Percentiles rank a stretch among this genome's conserved stretches.
phyloP scores from a whole-genome alignment of 2,797 vertebrate species.

The Myiothlypis chrysogaster region DNA sequence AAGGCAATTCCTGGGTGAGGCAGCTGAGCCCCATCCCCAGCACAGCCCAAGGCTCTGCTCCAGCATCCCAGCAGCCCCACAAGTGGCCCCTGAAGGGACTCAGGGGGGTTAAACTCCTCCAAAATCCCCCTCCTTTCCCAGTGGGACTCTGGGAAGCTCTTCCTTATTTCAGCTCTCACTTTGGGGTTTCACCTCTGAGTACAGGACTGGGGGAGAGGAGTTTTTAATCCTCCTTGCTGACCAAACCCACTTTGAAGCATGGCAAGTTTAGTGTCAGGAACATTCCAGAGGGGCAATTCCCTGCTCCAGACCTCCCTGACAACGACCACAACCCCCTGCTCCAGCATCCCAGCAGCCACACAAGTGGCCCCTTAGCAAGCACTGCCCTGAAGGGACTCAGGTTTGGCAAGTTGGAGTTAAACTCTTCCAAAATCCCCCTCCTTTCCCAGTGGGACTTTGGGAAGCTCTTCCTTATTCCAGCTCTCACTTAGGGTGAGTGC shows the following conservation, averaged over 20 bases:
- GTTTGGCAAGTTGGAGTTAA: background rate
- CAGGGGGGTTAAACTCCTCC: background rate
- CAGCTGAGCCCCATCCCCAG: fast-evolving
- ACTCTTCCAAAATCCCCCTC: background rate
- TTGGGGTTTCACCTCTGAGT: no score
- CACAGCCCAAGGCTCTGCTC: background rate
- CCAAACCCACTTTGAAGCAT: background rate
- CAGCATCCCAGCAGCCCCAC: fast-evolving
- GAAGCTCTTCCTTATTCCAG: background rate
- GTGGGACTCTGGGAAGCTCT: background rate
- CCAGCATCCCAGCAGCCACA: background rate
- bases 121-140: background rate
- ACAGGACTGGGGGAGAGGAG: background rate
- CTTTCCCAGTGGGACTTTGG: background rate
- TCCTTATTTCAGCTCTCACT: background rate
- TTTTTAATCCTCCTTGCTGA: background rate
- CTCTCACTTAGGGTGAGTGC: background rate
- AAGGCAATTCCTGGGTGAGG: background rate
- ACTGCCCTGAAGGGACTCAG: background rate
- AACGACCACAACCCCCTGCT: background rate
- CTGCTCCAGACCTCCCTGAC: background rate
- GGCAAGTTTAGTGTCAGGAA: fast-evolving
- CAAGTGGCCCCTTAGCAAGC: background rate
- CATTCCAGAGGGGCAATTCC: background rate
- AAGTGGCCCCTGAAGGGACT: background rate